Conservation (phyloP, 2,888 invertebrate genomes). For the Caenorhabditis wallacei region DNA sequence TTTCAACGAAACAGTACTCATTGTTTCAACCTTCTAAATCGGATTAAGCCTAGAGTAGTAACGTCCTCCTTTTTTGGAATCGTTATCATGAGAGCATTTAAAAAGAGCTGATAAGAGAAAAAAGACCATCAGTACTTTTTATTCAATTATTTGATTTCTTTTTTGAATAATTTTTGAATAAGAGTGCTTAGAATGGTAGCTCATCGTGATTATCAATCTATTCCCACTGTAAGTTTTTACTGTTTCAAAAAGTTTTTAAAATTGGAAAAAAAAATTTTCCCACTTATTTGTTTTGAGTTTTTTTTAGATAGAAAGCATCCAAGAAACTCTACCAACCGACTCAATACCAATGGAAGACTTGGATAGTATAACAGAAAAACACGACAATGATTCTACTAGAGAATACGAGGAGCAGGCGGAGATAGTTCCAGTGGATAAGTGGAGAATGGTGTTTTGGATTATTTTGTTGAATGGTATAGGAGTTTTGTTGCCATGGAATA, state of each 20-base stretch:
- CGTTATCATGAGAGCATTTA: background rate
- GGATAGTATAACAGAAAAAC: background rate
- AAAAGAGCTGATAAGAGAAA: slow-evolving; percentile 1
- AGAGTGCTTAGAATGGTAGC: slow-evolving; percentile 5
- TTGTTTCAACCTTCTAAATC: background rate
- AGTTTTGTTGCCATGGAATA: slow-evolving; percentile 97
- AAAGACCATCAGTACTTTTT: background rate
- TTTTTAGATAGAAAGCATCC: slow-evolving; percentile 10
- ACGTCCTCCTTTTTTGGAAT: background rate
- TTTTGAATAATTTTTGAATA: background rate
- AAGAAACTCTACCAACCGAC: background rate
- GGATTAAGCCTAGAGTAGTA: background rate
- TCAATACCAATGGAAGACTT: slow-evolving; percentile 8
- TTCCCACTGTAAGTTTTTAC: slow-evolving; percentile 9
- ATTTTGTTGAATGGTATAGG: slow-evolving; percentile 95
- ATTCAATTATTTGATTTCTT: background rate
- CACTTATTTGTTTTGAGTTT: background rate
- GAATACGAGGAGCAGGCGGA: slow-evolving; percentile 13
- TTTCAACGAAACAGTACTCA: background rate
- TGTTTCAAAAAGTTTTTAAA: background rate
- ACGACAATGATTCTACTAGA: background rate
- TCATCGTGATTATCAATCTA: slow-evolving; percentile 28
- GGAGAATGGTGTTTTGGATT: slow-evolving; percentile 89
- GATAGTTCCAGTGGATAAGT: slow-evolving; percentile 47
- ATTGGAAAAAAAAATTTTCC: background rate